Percentiles rank a stretch among this genome's conserved stretches.
Evolutionary conservation across 2,888 invertebrate species (phyloP).

Genomic region (Hymenopus coronatus): DNA sequence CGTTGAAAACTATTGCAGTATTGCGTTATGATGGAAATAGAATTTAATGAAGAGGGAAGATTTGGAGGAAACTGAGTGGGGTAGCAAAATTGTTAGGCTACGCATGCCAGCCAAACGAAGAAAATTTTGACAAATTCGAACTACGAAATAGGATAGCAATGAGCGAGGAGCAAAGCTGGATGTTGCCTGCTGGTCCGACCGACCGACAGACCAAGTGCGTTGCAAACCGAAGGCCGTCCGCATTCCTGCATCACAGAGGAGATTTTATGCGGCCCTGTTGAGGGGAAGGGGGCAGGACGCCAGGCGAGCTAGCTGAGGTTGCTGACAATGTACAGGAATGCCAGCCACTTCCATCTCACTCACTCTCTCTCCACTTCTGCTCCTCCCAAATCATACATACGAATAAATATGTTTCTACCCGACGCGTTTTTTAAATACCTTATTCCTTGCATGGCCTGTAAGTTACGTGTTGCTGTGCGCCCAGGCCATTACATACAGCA

Average conservation of each 20-base stretch:
- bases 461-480: background rate
- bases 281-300: background rate
- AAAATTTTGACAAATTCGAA: background rate
- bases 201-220: constrained; percentile 12
- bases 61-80: background rate
- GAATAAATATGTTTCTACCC: background rate
- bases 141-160: background rate
- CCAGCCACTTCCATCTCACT: background rate
- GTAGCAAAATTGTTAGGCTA: background rate
- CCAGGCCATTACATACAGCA: too few relatives aligned
- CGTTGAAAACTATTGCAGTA: too few relatives aligned
- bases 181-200: background rate
- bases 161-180: background rate
- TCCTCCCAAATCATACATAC: background rate
- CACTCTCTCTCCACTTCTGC: background rate
- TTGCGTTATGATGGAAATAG: too few relatives aligned
- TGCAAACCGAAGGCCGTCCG: constrained; percentile 28
- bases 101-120: background rate
- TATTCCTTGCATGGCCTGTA: background rate
- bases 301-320: background rate
- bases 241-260: constrained; percentile 26
- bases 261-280: constrained; percentile 19
- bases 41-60: background rate
- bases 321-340: constrained; percentile 9
- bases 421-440: background rate